phyloP scores from a whole-genome alignment of 37 sponge, comb jelly and placozoan genomes.

The Aplysina aerophoba region DNA sequence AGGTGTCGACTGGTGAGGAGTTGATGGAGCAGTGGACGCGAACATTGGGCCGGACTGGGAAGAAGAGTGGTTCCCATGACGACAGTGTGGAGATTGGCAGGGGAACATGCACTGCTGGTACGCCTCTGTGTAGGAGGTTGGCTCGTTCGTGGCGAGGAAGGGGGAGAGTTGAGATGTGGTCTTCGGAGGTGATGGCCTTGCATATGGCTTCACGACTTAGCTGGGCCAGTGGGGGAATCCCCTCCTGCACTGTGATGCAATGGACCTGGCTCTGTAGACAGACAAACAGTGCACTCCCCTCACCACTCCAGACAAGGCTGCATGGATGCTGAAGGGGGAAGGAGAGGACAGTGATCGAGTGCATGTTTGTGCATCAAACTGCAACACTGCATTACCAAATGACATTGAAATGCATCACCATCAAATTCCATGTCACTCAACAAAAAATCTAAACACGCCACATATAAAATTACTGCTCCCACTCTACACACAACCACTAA shows the following conservation, averaged over 20 bases:
- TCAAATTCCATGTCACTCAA: no score
- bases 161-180: background rate
- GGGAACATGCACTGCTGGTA: background rate
- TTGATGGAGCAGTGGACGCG: constrained; percentile 44
- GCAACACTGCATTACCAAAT: no score
- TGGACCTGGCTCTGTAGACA: constrained; percentile 2
- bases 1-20: background rate
- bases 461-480: no score
- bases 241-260: background rate
- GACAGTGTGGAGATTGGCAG: background rate
- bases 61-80: constrained; percentile 31
- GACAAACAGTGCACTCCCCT: background rate
- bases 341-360: no score
- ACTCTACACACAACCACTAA: no score
- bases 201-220: constrained; percentile 22
- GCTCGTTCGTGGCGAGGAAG: no score
- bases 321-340: background rate
- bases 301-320: background rate
- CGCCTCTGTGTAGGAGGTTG: no score
- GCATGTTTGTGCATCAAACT: no score
- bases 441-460: no score
- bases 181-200: background rate
- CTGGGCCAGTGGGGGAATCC: constrained; percentile 23
- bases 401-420: no score
- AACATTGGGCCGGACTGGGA: constrained; percentile 24